A percentile compares a stretch with the other conserved stretches of the same genome.
Conservation (phyloP, 2,797 vertebrate genomes). For the Rousettus madagascariensis region DNA sequence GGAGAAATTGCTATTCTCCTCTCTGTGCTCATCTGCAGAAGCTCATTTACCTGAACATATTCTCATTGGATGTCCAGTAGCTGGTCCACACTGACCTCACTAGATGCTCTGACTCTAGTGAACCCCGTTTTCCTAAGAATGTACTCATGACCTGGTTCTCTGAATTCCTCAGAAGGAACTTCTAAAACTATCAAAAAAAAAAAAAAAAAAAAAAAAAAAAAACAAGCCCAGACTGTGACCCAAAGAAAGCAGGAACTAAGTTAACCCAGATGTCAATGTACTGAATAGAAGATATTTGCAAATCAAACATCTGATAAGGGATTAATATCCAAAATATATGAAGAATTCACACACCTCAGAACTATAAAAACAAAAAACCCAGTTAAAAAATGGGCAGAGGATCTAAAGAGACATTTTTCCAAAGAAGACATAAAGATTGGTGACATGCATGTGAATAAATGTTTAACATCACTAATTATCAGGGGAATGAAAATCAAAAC, state of each 20-base stretch:
- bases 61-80: neutral
- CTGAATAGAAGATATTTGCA: neutral
- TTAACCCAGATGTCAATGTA: neutral
- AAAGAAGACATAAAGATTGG: neutral
- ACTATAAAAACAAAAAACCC: neutral
- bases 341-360: neutral
- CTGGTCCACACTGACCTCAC: neutral
- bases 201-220: neutral
- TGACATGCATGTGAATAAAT: neutral
- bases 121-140: neutral
- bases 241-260: neutral
- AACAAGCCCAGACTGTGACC: neutral
- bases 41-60: neutral
- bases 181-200: neutral
- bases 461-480: neutral
- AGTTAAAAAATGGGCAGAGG: neutral
- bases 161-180: neutral
- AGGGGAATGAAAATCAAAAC: neutral
- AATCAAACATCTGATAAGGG: neutral
- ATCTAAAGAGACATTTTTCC: neutral
- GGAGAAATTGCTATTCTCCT: neutral
- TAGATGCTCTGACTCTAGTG: neutral
- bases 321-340: neutral
- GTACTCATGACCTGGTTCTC: neutral
- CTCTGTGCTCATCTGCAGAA: neutral